phyloP scores from a whole-genome alignment of 2,888 invertebrate species.

The Cosmia trapezina region DNA sequence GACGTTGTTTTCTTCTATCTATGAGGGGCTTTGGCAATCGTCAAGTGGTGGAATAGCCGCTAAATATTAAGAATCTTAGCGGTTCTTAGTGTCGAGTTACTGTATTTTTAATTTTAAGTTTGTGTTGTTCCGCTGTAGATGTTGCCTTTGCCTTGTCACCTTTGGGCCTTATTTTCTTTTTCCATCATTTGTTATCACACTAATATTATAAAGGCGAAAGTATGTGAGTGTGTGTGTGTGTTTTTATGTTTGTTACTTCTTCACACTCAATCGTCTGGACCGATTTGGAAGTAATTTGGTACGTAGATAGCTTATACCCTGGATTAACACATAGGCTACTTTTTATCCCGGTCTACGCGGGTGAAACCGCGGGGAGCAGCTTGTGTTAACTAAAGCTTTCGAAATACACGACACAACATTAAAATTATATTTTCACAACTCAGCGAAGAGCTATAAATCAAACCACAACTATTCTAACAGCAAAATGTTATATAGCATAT shows the following conservation, averaged over 20 bases:
- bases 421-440: background rate
- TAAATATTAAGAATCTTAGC: background rate
- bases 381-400: background rate
- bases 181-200: too few relatives aligned
- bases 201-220: too few relatives aligned
- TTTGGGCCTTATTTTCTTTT: background rate
- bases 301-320: too few relatives aligned
- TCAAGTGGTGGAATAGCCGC: background rate
- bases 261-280: too few relatives aligned
- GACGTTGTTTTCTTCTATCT: slow-evolving; percentile 5
- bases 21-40: background rate
- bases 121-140: background rate
- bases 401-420: background rate
- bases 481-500: slow-evolving; percentile 18
- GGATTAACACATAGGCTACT: too few relatives aligned
- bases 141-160: background rate
- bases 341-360: too few relatives aligned
- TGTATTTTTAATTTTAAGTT: background rate
- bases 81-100: background rate
- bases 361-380: too few relatives aligned
- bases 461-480: background rate
- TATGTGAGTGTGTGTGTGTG: too few relatives aligned
- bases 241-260: too few relatives aligned
- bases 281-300: too few relatives aligned
- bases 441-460: slow-evolving; percentile 29